Percentiles rank a stretch among this genome's conserved stretches.
Conservation (phyloP, 2,888 invertebrate species). For the Pammene fasciana region DNA sequence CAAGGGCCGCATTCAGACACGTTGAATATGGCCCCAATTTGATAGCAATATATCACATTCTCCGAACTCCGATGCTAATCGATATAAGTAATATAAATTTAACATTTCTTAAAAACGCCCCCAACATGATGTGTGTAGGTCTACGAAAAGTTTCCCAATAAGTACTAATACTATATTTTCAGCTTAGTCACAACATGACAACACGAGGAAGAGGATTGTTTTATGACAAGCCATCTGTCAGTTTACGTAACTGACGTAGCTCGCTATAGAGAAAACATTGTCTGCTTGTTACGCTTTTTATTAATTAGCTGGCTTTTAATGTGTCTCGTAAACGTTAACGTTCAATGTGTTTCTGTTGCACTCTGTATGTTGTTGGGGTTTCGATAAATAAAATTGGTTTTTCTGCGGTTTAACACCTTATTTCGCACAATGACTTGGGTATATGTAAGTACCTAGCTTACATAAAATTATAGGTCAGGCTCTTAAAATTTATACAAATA, state of each 20-base stretch:
- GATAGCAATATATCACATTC: neutral
- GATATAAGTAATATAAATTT: too few relatives aligned
- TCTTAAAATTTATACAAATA: too few relatives aligned
- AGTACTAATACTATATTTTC: constrained; percentile 10
- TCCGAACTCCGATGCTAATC: neutral
- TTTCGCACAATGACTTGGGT: too few relatives aligned
- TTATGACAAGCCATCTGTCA: constrained; percentile 37
- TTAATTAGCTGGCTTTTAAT: constrained; percentile 14
- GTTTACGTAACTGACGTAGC: constrained; percentile 19
- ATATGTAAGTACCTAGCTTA: too few relatives aligned
- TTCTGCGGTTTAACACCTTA: too few relatives aligned
- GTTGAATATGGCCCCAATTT: neutral
- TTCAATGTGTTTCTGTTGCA: neutral
- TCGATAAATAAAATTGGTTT: too few relatives aligned
- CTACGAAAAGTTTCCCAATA: constrained; percentile 10
- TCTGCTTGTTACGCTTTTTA: constrained; percentile 2
- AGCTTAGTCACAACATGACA: constrained; percentile 22
- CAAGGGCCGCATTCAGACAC: neutral
- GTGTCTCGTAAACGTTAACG: neutral
- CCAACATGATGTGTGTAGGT: neutral
- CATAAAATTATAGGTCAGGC: too few relatives aligned
- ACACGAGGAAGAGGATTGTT: constrained; percentile 27
- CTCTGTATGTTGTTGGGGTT: neutral
- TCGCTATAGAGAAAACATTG: constrained; percentile 8
- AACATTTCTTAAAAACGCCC: neutral